Percentiles rank a stretch among this genome's conserved stretches.
These are phyloP conservation scores for Oreochromis spilurus DNA, from an alignment of 2,113 vertebrate species.

Conservation along the genomic window DNA sequence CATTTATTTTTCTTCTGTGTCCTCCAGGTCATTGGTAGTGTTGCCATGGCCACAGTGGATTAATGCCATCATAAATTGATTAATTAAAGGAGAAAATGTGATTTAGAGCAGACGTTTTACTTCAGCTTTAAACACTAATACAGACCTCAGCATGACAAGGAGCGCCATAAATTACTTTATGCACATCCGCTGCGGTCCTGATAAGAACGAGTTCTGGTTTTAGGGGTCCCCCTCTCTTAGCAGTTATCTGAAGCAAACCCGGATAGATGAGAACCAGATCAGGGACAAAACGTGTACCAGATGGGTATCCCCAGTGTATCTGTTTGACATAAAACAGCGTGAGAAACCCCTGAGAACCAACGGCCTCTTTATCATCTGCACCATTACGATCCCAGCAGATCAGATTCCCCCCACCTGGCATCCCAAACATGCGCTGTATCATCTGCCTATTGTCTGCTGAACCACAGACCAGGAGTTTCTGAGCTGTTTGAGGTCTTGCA, in stretches of 20 bases:
- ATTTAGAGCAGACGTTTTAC: not conserved
- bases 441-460: slow-evolving; percentile 14
- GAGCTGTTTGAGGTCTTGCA: not conserved
- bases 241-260: not conserved
- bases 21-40: not conserved
- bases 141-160: not conserved
- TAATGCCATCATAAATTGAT: not conserved
- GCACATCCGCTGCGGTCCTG: not conserved
- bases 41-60: not conserved
- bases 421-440: slow-evolving; percentile 23
- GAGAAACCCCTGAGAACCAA: not conserved
- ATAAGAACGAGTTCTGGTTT: not conserved
- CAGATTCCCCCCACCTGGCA: slow-evolving; percentile 45
- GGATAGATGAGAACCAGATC: slow-evolving; percentile 21
- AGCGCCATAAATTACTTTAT: not conserved
- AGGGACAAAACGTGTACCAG: not conserved
- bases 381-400: slow-evolving; percentile 24
- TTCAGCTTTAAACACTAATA: not conserved
- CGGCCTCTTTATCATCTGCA: not conserved
- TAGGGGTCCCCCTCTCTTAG: not conserved
- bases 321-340: not conserved
- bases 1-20: not conserved
- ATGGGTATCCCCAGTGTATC: not conserved
- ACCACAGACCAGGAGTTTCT: not conserved
- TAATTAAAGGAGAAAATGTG: not conserved